Percentiles rank a stretch among this genome's conserved stretches.
These are phyloP conservation scores for Australoheros scitulus DNA, from an alignment of 2,113 vertebrate species.

Conservation along the genomic window DNA sequence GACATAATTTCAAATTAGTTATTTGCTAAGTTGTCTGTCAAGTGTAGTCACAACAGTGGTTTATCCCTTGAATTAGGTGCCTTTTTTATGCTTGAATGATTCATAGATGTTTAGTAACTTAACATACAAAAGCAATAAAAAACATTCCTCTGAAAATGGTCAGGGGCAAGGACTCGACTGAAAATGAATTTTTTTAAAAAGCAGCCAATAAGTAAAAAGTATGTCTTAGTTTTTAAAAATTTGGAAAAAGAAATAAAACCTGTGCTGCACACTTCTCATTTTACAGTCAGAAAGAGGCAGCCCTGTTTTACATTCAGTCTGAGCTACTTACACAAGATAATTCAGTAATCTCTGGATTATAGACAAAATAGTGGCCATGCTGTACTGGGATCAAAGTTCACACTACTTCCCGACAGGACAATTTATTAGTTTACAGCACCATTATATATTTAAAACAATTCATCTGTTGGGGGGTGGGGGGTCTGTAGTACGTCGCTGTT, in stretches of 20 bases:
- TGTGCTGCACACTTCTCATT: neutral
- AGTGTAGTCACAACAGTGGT: neutral
- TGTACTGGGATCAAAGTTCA: constrained; percentile 34
- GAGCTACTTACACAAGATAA: constrained; percentile 44
- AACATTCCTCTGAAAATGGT: too few relatives aligned
- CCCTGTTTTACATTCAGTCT: constrained; percentile 9
- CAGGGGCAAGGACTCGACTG: too few relatives aligned
- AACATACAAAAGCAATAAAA: too few relatives aligned
- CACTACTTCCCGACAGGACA: neutral
- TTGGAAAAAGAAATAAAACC: neutral
- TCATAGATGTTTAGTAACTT: too few relatives aligned
- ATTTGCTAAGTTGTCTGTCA: neutral
- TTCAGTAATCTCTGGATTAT: constrained; percentile 44
- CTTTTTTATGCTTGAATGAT: neutral
- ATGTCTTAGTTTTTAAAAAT: neutral
- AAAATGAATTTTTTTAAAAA: too few relatives aligned
- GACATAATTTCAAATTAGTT: neutral
- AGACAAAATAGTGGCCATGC: constrained; percentile 10
- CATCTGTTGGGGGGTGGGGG: neutral
- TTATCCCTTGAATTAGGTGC: neutral
- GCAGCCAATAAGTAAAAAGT: too few relatives aligned
- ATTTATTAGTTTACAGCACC: neutral
- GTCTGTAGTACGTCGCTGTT: neutral
- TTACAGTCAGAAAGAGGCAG: neutral
- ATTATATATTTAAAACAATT: neutral